These are phyloP conservation scores for Diachasmimorpha longicaudata DNA, from an alignment of 1,140 invertebrate genomes.

Conservation along the genomic window DNA sequence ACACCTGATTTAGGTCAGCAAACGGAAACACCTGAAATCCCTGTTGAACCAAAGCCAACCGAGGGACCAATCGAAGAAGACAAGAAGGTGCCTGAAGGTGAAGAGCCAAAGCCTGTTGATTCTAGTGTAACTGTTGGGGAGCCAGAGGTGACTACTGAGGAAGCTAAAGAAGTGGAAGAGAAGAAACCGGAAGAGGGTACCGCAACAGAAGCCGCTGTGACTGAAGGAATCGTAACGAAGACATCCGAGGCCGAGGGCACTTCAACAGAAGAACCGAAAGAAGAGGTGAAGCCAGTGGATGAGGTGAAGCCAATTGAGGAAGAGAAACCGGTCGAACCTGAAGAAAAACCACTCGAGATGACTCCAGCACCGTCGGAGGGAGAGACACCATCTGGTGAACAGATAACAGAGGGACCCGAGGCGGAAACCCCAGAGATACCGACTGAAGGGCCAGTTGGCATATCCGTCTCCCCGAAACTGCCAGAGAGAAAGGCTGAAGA, in stretches of 20 bases:
- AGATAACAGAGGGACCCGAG: conserved; percentile 17
- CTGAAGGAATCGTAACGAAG: not conserved
- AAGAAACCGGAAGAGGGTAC: not conserved
- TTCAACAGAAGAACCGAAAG: not conserved
- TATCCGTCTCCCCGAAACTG: conserved; percentile 42
- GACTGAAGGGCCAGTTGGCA: conserved; percentile 41
- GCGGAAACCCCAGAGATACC: conserved; percentile 28
- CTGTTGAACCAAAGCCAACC: not conserved
- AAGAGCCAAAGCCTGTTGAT: not conserved
- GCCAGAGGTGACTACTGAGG: not conserved
- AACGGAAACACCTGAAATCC: not conserved
- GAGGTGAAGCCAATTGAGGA: not conserved
- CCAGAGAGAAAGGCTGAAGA: conserved; percentile 54
- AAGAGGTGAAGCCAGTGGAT: not conserved
- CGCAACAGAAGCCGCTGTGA: conserved; percentile 1
- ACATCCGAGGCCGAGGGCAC: not conserved
- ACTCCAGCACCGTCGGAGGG: conserved; percentile 16
- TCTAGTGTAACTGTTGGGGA: not conserved
- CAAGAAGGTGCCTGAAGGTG: not conserved
- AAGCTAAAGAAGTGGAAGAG: not conserved
- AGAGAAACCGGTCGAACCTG: conserved; percentile 1
- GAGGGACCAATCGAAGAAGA: not conserved
- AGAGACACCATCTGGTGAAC: conserved; percentile 19
- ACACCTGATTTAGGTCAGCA: not conserved
- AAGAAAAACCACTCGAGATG: conserved; percentile 11